Evolutionary conservation across 2,888 invertebrate species (phyloP), one percentile per base, ranked within the genome.

Genomic region (Agrilus mali): DNA sequence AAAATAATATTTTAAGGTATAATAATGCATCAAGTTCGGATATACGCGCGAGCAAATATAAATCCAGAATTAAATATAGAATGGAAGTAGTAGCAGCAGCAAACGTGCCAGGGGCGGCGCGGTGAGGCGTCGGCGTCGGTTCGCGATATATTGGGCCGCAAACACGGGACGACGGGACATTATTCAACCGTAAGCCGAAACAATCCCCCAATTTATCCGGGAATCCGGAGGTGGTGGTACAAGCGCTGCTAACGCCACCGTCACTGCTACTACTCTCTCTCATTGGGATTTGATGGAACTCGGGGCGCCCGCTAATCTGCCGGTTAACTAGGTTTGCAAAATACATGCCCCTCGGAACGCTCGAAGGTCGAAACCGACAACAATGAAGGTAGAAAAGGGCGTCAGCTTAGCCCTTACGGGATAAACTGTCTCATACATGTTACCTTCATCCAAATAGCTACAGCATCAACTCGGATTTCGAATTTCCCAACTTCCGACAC

Each of bases 241-340:
- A 27, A 27, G 27, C 27, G 27, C 27, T 27, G 27, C 27, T 27
- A 27, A 27, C 27, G 27, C 10, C 27, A 27, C 27, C 27, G 27
- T 27, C 27, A 27, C 27, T 27, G 27, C 27, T 27, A 10, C 27
- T 27, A 8, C 4, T 27, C 27, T 27, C 27, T 66, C 66, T 65
- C 66, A 63, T 64, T 65, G 65, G 66, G 66, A 66, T 67, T 67
- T 67, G 67, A 67, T 66, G 67, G 65, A 66, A 67, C 64, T 62
- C 61, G 55, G 61, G 60, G 61, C 60, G 58, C 56, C 59, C 60
- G 64, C 66, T 65, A 66, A 66, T 66, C 66, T 62, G 55, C 61
- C 63, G 64, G 65, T 65, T 66, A 66, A 66, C 66, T 65, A 65
- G 63, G 63, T 64, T 63, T 64, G 63, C 62, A 61, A 66, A 66